Evolutionary conservation across 2,888 invertebrate species (phyloP).

Genomic region (Eupelmus urozonus): DNA sequence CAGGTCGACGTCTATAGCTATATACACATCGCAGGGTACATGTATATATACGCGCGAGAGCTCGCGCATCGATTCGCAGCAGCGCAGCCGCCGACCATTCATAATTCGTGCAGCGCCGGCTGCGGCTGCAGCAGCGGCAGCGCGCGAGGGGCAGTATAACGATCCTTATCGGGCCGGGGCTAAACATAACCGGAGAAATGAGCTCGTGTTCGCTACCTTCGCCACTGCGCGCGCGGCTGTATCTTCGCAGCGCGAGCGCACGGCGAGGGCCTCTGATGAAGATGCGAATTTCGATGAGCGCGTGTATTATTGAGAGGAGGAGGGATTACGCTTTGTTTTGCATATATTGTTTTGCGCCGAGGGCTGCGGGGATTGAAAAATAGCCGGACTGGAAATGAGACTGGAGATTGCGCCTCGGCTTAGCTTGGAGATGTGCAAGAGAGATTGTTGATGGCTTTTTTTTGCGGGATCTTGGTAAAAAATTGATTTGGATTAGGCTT

Average conservation of each 20-base stretch:
- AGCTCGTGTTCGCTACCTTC: slow-evolving; percentile 4
- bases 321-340: neutral
- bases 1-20: slow-evolving; percentile 13
- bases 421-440: too few species aligned
- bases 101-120: slow-evolving; percentile 32
- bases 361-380: too few species aligned
- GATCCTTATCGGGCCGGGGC: slow-evolving; percentile 37
- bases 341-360: neutral
- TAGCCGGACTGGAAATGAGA: too few species aligned
- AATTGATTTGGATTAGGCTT: too few species aligned
- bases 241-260: too few species aligned
- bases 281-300: slow-evolving; percentile 20
- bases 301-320: neutral
- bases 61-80: slow-evolving; percentile 37
- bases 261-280: slow-evolving; percentile 7
- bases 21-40: neutral
- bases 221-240: neutral
- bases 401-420: too few species aligned
- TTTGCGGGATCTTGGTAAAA: too few species aligned
- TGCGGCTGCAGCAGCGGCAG: neutral
- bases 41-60: neutral
- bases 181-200: slow-evolving; percentile 45
- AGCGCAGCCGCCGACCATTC: slow-evolving; percentile 18
- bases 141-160: slow-evolving; percentile 33
- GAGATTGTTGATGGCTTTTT: too few species aligned